phyloP scores from a whole-genome alignment of 1,140 invertebrate genomes.

The Mycetomoellerius zeteki region DNA sequence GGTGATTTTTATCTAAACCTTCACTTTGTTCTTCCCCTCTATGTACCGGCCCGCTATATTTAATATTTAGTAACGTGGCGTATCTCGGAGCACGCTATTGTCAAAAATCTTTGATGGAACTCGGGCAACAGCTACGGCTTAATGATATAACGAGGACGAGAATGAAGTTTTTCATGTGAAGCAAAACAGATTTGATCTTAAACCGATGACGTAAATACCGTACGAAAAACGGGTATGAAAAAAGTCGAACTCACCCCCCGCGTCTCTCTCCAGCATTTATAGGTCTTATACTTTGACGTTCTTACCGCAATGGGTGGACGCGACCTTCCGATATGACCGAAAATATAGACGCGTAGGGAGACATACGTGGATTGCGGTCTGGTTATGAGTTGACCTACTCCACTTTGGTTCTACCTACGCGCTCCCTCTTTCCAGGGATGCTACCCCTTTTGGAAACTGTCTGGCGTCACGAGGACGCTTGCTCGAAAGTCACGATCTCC shows the following conservation, averaged over 20 bases:
- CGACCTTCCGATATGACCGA: slow-evolving; percentile 41
- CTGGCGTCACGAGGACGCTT: slow-evolving; percentile 32
- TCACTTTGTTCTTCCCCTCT: neutral
- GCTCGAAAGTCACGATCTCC: slow-evolving; percentile 38
- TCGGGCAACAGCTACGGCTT: neutral
- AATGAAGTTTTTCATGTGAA: neutral
- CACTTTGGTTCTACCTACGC: slow-evolving; percentile 65
- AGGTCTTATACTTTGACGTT: slow-evolving; percentile 49
- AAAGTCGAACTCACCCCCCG: slow-evolving; percentile 7
- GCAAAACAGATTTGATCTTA: neutral
- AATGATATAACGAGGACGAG: neutral
- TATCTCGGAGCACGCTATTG: neutral
- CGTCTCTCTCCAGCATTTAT: neutral
- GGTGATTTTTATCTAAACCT: slow-evolving; percentile 15
- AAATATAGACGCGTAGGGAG: slow-evolving; percentile 51
- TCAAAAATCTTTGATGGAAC: neutral
- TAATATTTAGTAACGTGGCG: neutral
- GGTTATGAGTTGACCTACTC: slow-evolving; percentile 74
- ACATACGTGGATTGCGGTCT: slow-evolving; percentile 62
- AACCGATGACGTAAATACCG: slow-evolving; percentile 19
- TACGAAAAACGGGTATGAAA: neutral
- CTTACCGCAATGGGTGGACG: slow-evolving; percentile 47
- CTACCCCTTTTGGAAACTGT: slow-evolving; percentile 51
- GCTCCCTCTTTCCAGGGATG: slow-evolving; percentile 51
- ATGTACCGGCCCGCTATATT: neutral